phyloP scores from a whole-genome alignment of 1,140 invertebrate genomes.

The Steinernema khuongi region DNA sequence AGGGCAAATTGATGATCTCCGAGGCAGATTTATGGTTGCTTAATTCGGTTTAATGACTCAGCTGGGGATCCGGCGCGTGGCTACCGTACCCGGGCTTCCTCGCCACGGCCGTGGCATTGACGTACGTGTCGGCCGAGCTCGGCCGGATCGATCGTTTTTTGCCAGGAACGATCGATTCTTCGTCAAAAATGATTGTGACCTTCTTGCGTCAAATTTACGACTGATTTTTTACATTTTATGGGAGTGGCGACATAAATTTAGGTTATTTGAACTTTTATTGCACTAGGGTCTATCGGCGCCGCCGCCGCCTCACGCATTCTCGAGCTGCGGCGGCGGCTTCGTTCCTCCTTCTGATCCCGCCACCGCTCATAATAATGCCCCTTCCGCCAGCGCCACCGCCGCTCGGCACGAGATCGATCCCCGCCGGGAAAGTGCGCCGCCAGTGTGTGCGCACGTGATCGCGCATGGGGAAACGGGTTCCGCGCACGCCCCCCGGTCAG shows the following conservation, averaged over 20 bases:
- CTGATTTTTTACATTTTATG: not conserved
- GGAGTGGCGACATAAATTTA: slow-evolving; percentile 14
- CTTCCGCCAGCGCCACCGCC: not conserved
- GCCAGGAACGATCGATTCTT: not conserved
- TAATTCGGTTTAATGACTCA: not conserved
- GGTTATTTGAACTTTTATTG: slow-evolving; percentile 13
- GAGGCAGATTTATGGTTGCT: not conserved
- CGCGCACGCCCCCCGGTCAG: not conserved
- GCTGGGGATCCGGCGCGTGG: not conserved
- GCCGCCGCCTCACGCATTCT: not conserved
- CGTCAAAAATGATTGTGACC: not conserved
- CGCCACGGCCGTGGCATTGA: not conserved
- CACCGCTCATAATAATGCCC: not conserved
- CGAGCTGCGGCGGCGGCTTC: not conserved
- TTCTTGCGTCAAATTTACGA: slow-evolving; percentile 12
- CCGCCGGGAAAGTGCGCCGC: not conserved
- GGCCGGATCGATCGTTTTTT: slow-evolving; percentile 9
- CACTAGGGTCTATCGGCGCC: not conserved
- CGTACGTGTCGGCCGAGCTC: not conserved
- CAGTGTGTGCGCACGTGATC: not conserved
- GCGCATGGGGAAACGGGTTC: not conserved
- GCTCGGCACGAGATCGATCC: not conserved
- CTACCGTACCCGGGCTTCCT: not conserved
- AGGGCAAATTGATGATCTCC: too few relatives aligned
- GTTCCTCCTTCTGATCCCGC: not conserved